Conservation (phyloP, 2,797 vertebrate species). For the Menidia menidia region DNA sequence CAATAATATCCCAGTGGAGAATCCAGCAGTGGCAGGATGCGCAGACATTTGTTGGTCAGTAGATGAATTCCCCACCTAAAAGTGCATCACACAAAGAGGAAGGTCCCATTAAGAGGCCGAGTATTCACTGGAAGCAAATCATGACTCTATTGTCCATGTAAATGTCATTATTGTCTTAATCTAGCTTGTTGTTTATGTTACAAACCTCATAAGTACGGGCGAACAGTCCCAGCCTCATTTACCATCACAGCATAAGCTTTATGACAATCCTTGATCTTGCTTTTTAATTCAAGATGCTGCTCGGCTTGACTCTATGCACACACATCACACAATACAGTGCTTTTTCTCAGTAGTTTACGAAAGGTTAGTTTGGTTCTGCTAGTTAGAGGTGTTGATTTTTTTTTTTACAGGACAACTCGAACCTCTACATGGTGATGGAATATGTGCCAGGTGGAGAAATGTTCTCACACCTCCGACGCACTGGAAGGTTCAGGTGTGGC, state of each 20-base stretch:
- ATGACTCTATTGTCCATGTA: too few relatives aligned
- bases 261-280: neutral
- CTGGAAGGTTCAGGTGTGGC: conserved; percentile 95
- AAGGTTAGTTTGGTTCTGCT: neutral
- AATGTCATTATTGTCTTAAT: neutral
- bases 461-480: conserved; percentile 99
- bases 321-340: neutral
- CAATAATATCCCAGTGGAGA: too few relatives aligned
- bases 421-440: conserved; percentile 99
- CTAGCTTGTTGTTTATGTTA: neutral
- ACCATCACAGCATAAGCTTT: neutral
- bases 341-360: neutral
- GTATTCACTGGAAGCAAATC: too few relatives aligned
- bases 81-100: too few relatives aligned
- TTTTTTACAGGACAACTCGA: conserved; percentile 94
- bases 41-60: too few relatives aligned
- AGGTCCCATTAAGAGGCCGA: too few relatives aligned
- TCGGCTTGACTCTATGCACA: neutral
- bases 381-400: neutral
- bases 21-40: too few relatives aligned
- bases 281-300: neutral
- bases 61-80: too few relatives aligned
- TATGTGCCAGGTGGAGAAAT: conserved; percentile 99
- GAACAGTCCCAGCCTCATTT: neutral
- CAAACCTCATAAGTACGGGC: neutral